Base-by-base conservation (phyloP, 2,888 invertebrate genomes). In the Syrista parreyssii region DNA sequence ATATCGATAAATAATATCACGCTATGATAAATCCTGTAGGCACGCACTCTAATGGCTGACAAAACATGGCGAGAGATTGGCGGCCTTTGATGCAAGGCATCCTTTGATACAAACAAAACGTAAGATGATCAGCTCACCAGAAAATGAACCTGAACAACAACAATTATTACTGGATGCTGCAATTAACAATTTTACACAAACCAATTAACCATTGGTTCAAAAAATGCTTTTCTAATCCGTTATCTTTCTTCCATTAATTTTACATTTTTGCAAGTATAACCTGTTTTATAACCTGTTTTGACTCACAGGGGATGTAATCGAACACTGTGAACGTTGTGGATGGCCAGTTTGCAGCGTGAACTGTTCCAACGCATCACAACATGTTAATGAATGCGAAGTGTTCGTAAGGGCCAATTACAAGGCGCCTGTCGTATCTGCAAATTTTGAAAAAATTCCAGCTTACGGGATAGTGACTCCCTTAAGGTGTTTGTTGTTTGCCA, bases 271-370 rank as follows among this genome's bases (percentile, higher is more conserved):
- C 23, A 55, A 55, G 55, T 55, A 55, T 23, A 55, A 55, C 23
- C 55, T 23, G 23, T 55, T 9, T 55, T 15, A 11, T 15, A 30
- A n/a, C n/a, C n/a, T n/a, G n/a, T n/a, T n/a, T n/a, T 30, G 31
- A 11, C 92, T 96, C 2, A 92, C 92, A 75, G 91, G 92, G 68
- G 91, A 75, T 68, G 83, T 75, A 32, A 83, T 85, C 11, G 85
- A 79, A 9, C 88, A 92, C 0, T 96, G 96, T 86, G 90, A 92
- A 32, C 93, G 93, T 80, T 97, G 97, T 83, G 97, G 97, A 1
- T 97, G 97, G 96, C 97, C 97, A 0, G 92, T 97, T 87, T 97
- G 97, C 88, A 93, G 94, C 0, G 92, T 90, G 0, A 89, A 92
- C 40, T 96, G 96, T 87, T 94, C 94, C 86, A 91, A 91, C 68